Conservation (phyloP, 2,113 vertebrate genomes). For the Pelecanoides urinatrix region DNA sequence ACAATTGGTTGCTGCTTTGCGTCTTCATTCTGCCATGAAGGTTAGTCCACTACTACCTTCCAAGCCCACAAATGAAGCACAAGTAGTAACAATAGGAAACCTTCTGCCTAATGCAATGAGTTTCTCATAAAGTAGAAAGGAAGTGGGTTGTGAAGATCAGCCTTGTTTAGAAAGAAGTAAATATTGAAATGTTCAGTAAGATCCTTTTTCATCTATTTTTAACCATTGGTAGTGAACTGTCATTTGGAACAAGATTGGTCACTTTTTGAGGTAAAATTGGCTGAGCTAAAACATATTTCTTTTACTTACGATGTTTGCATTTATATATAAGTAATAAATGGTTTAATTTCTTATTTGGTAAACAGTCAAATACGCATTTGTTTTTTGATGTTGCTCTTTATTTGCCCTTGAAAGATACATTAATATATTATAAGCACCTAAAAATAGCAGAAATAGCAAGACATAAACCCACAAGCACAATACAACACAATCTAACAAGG, state of each 20-base stretch:
- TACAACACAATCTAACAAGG: background rate
- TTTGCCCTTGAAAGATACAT: constrained; percentile 50
- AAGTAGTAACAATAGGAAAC: background rate
- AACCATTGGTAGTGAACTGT: background rate
- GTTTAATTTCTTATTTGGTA: background rate
- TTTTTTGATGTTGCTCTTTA: constrained; percentile 64
- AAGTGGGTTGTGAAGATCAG: background rate
- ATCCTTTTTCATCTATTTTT: background rate
- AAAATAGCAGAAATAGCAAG: constrained; percentile 18
- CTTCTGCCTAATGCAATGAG: background rate
- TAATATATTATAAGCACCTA: constrained; percentile 44
- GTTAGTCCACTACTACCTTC: background rate
- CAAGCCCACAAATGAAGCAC: background rate
- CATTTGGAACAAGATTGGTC: background rate
- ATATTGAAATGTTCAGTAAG: background rate
- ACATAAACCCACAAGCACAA: background rate
- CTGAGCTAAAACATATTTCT: background rate
- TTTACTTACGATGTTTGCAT: background rate
- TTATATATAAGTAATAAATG: background rate
- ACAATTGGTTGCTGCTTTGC: background rate
- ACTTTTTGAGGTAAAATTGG: background rate
- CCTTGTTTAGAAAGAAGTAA: background rate
- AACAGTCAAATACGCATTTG: background rate
- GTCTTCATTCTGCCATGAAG: background rate
- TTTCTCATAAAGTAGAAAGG: background rate